Percentiles rank a stretch among this genome's conserved stretches.
These are phyloP conservation scores for Scaptomyza reducta DNA, from an alignment of 2,888 invertebrate species.

Conservation along the genomic window DNA sequence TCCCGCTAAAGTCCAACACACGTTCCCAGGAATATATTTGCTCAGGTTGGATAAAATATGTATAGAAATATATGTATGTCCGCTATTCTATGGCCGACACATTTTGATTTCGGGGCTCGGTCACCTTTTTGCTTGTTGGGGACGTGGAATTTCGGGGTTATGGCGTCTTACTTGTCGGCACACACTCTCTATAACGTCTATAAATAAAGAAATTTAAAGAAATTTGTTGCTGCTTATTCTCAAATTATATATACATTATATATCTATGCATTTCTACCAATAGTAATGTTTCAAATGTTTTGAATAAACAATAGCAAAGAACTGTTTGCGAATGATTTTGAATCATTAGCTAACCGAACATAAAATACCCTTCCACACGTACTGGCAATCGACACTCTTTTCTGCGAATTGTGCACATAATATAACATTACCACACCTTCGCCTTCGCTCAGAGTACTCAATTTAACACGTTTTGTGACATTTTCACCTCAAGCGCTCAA, in stretches of 20 bases:
- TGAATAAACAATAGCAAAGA: conserved; percentile 8
- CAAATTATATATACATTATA: conserved; percentile 26
- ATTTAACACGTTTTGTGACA: not conserved
- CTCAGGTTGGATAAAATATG: too few relatives aligned
- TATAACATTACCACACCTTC: not conserved
- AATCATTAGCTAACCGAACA: not conserved
- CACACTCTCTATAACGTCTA: conserved; percentile 43
- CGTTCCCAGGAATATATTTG: conserved; percentile 6
- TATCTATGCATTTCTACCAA: conserved; percentile 13
- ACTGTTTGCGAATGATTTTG: too few relatives aligned
- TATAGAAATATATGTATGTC: not conserved
- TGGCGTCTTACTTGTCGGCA: conserved; percentile 15
- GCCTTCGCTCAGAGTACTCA: not conserved
- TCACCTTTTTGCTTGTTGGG: conserved; percentile 19
- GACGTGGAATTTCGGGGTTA: conserved; percentile 6
- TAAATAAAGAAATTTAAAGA: conserved; percentile 51
- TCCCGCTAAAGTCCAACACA: not conserved
- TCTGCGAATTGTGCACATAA: not conserved
- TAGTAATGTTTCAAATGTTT: conserved; percentile 38
- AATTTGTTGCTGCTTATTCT: conserved; percentile 44
- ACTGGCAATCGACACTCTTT: not conserved
- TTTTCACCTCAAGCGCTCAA: conserved; percentile 10
- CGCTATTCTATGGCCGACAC: conserved; percentile 61
- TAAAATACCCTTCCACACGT: not conserved
- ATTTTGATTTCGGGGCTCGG: conserved; percentile 50